Evolutionary conservation across 1,140 invertebrate genomes (phyloP).

Genomic region (Batillaria attramentaria): DNA sequence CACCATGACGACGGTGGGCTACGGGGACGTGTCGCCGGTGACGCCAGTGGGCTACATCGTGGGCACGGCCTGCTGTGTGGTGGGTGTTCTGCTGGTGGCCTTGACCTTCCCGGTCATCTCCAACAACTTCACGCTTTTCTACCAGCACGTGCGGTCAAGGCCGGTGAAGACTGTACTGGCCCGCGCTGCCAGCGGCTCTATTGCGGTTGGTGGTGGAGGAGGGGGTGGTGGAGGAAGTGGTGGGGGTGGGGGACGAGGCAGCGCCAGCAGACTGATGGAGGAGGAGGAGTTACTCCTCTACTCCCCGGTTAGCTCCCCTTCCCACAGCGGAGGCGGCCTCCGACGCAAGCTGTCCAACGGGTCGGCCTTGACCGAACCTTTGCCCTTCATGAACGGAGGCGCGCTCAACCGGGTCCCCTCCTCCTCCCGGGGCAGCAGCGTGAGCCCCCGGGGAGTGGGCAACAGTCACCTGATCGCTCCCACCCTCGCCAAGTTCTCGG

Average conservation of each 20-base stretch:
- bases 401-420: neutral
- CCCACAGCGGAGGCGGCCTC: slow-evolving; percentile 15
- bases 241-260: slow-evolving; percentile 5
- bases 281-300: slow-evolving; percentile 14
- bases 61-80: slow-evolving; percentile 59
- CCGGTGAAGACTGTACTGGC: slow-evolving; percentile 28
- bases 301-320: slow-evolving; percentile 19
- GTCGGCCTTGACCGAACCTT: slow-evolving; percentile 9
- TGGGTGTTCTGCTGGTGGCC: slow-evolving; percentile 64
- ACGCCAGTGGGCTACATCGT: slow-evolving; percentile 75
- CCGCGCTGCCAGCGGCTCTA: neutral
- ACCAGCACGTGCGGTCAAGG: slow-evolving; percentile 64
- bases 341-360: slow-evolving; percentile 16
- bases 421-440: neutral
- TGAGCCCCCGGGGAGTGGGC: neutral
- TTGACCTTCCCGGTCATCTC: slow-evolving; percentile 69
- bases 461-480: neutral
- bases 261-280: neutral
- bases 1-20: slow-evolving; percentile 75
- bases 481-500: slow-evolving; percentile 48
- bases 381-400: slow-evolving; percentile 30
- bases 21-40: slow-evolving; percentile 69
- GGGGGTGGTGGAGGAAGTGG: neutral
- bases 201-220: neutral
- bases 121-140: slow-evolving; percentile 68